Conservation (phyloP, 2,888 invertebrate genomes). For the Dendrolimus houi region DNA sequence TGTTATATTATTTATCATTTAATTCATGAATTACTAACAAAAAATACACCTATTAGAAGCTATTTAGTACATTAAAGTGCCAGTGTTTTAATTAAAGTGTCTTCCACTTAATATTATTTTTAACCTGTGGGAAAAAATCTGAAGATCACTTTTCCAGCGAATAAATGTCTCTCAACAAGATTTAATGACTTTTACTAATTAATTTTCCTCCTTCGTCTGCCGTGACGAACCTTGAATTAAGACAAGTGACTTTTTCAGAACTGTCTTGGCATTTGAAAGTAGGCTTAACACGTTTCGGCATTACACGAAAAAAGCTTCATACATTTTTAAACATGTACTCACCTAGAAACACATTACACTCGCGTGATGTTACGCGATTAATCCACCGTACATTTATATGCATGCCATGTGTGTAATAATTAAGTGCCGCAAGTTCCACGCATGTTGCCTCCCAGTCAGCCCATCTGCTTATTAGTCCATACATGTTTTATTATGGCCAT, state of each 20-base stretch:
- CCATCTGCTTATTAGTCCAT: background rate
- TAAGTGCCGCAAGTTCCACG: constrained; percentile 7
- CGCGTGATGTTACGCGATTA: constrained; percentile 23
- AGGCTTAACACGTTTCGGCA: background rate
- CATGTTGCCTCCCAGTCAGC: background rate
- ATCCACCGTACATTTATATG: constrained; percentile 19
- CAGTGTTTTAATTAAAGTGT: too few relatives aligned
- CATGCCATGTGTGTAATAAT: constrained; percentile 27
- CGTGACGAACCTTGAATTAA: too few relatives aligned
- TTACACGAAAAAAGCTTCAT: background rate
- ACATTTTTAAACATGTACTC: background rate
- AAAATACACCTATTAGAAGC: too few relatives aligned
- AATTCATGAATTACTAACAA: too few relatives aligned
- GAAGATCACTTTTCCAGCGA: background rate
- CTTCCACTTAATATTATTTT: background rate
- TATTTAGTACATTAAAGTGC: too few relatives aligned
- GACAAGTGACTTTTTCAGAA: too few relatives aligned
- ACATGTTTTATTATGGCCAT: background rate
- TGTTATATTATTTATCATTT: too few relatives aligned
- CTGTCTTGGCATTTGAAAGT: background rate
- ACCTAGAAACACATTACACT: constrained; percentile 3
- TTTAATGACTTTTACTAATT: background rate
- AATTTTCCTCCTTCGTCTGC: background rate
- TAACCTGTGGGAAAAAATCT: background rate
- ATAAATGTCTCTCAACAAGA: background rate